A percentile compares a stretch with the other conserved stretches of the same genome.
Conservation (phyloP, 1,140 invertebrate species). For the Leguminivora glycinivorella region DNA sequence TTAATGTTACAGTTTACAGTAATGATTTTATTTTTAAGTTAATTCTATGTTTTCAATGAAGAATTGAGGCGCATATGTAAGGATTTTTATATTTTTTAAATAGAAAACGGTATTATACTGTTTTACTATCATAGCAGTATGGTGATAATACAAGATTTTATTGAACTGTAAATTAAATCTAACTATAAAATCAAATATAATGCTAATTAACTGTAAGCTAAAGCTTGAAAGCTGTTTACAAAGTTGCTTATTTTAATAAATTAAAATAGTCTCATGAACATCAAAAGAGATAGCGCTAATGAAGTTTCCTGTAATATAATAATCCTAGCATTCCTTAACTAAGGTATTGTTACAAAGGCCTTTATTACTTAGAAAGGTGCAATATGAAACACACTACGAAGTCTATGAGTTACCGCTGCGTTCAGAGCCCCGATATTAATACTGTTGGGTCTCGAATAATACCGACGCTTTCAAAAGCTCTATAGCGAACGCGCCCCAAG, state of each 20-base stretch:
- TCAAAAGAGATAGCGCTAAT: neutral
- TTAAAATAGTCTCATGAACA: neutral
- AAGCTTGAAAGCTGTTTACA: no score
- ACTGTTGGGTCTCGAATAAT: conserved; percentile 41
- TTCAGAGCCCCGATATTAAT: conserved; percentile 22
- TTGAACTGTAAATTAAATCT: no score
- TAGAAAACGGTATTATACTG: no score
- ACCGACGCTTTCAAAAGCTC: conserved; percentile 47
- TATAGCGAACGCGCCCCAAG: conserved; percentile 61
- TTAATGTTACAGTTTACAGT: no score
- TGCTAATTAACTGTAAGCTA: no score
- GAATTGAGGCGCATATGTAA: no score
- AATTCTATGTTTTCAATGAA: no score
- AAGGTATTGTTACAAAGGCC: neutral
- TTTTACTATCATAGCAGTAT: no score
- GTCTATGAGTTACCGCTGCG: neutral
- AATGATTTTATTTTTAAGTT: no score
- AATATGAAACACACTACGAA: neutral
- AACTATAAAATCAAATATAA: no score
- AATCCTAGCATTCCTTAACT: neutral
- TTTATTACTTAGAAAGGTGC: conserved; percentile 1
- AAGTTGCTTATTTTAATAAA: neutral
- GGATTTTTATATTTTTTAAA: no score
- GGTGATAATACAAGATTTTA: no score
- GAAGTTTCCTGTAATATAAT: neutral